A percentile compares a stretch with the other conserved stretches of the same genome.
phyloP scores from a whole-genome alignment of 2,797 vertebrate genomes.

The Pangasius sanitwongsei region DNA sequence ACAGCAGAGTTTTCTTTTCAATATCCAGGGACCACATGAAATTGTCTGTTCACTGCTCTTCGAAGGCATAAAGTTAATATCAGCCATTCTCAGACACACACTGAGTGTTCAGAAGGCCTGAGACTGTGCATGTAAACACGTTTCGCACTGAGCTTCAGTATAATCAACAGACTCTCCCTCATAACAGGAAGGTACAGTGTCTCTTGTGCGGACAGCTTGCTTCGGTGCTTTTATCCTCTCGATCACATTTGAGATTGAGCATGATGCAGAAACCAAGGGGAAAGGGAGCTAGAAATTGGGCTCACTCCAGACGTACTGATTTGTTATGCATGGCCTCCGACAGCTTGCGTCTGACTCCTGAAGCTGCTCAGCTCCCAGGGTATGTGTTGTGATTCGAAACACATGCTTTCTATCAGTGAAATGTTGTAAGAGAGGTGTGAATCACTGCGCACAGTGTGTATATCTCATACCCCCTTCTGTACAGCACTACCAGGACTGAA shows the following conservation, averaged over 20 bases:
- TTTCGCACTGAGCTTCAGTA: conserved; percentile 23
- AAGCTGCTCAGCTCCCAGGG: neutral
- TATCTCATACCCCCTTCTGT: conserved; percentile 23
- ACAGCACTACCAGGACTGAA: conserved; percentile 26
- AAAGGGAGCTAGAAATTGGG: neutral
- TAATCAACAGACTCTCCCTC: conserved; percentile 19
- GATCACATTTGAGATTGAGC: conserved; percentile 14
- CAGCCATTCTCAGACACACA: neutral
- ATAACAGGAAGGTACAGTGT: conserved; percentile 29
- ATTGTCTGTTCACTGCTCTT: neutral
- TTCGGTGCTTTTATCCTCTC: conserved; percentile 28
- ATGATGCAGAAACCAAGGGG: conserved; percentile 16
- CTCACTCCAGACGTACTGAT: neutral
- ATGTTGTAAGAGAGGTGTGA: conserved; percentile 50
- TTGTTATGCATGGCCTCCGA: conserved; percentile 20
- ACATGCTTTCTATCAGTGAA: conserved; percentile 46
- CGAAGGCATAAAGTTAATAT: neutral
- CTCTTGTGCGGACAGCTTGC: conserved; percentile 24
- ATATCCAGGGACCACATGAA: neutral
- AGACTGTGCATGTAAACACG: conserved; percentile 47
- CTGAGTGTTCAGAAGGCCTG: neutral
- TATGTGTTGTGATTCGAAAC: conserved; percentile 33
- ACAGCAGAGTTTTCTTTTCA: neutral
- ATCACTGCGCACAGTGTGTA: conserved; percentile 33
- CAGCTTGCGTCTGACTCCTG: conserved; percentile 20